These are phyloP conservation scores for Erythrolamprus reginae DNA, from an alignment of 2,113 vertebrate genomes.

Conservation along the genomic window DNA sequence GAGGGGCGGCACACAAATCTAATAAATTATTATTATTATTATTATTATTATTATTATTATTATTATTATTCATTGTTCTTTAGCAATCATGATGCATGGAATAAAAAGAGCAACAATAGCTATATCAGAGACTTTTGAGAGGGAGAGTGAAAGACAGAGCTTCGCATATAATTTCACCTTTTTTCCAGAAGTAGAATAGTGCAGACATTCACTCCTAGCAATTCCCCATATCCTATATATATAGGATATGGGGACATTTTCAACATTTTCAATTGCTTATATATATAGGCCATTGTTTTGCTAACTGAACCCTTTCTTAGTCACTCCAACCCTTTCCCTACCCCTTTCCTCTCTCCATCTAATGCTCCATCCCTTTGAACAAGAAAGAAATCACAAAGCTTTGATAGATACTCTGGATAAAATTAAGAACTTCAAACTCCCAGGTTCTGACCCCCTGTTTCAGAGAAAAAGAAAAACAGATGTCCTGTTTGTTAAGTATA, in stretches of 20 bases:
- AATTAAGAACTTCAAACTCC: conserved; percentile 80
- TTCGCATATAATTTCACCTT: neutral
- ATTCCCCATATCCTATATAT: too few relatives aligned
- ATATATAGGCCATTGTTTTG: neutral
- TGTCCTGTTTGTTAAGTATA: conserved; percentile 74
- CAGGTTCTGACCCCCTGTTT: conserved; percentile 51
- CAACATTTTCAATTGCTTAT: neutral
- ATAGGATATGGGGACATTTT: neutral
- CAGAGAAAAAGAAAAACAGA: conserved; percentile 78
- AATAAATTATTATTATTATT: too few relatives aligned
- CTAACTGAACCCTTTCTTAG: conserved; percentile 52
- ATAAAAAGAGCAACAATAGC: neutral
- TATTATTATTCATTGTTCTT: neutral
- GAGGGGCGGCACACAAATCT: too few relatives aligned
- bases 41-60: too few relatives aligned
- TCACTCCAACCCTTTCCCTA: conserved; percentile 48
- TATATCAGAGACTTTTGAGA: neutral
- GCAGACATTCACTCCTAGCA: neutral
- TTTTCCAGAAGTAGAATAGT: neutral
- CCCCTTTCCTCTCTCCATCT: conserved; percentile 34
- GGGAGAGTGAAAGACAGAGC: neutral
- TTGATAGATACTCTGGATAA: conserved; percentile 77
- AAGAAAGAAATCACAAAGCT: conserved; percentile 65
- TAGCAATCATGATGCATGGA: neutral
- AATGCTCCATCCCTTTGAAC: conserved; percentile 58